Evolutionary conservation across 2,888 invertebrate species (phyloP).

Genomic region (Hydriomena furcata): DNA sequence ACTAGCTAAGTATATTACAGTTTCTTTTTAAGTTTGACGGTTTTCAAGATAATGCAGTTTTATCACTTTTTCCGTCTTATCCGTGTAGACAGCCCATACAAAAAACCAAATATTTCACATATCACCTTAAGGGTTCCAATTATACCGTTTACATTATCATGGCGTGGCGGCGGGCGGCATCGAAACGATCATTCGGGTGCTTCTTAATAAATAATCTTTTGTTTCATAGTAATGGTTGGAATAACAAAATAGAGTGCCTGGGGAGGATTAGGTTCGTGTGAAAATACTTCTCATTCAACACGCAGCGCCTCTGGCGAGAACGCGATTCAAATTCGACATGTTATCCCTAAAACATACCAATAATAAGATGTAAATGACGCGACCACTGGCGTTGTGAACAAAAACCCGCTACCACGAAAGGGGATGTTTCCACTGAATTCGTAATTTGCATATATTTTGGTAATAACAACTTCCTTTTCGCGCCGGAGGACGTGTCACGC

Average conservation of each 20-base stretch:
- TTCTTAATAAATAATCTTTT: slow-evolving; percentile 45
- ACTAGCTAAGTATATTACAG: no score
- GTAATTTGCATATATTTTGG: slow-evolving; percentile 78
- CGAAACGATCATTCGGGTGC: slow-evolving; percentile 34
- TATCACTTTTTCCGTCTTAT: no score
- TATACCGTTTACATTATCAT: slow-evolving; percentile 40
- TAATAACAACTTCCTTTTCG: slow-evolving; percentile 76
- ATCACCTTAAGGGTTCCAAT: slow-evolving; percentile 47
- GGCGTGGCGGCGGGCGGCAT: slow-evolving; percentile 25
- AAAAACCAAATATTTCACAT: no score
- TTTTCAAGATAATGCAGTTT: no score
- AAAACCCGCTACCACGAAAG: slow-evolving; percentile 59
- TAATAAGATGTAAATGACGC: slow-evolving; percentile 78
- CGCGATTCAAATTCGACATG: slow-evolving; percentile 72
- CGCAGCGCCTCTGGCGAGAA: slow-evolving; percentile 56
- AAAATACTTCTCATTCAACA: slow-evolving; percentile 67
- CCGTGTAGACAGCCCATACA: no score
- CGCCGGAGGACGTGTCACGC: slow-evolving; percentile 63
- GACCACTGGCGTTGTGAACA: slow-evolving; percentile 61
- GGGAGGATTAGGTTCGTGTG: slow-evolving; percentile 51
- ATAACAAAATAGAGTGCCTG: slow-evolving; percentile 44
- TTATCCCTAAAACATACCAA: slow-evolving; percentile 69
- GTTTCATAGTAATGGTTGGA: slow-evolving; percentile 48
- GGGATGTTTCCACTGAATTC: slow-evolving; percentile 64
- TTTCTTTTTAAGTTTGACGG: no score